Evolutionary conservation across 2,113 vertebrate species (phyloP).

Genomic region (Pimephales promelas): DNA sequence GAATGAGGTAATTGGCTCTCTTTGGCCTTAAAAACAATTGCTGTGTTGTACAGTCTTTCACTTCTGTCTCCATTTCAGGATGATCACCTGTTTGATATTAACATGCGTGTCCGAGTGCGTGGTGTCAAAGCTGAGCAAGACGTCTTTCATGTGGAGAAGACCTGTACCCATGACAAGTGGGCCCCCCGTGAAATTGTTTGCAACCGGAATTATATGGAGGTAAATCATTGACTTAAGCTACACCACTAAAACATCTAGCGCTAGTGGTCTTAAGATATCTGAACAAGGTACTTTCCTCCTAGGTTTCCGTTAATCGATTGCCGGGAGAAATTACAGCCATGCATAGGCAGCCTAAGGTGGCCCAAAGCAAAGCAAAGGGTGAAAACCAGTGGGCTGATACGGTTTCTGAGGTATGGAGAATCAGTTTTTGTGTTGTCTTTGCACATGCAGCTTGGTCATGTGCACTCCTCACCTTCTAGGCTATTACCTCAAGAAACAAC

Average conservation of each 20-base stretch:
- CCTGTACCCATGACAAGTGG: constrained; percentile 68
- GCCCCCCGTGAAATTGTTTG: constrained; percentile 74
- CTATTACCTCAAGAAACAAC: constrained; percentile 28
- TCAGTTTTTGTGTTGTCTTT: background rate
- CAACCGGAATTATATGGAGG: constrained; percentile 78
- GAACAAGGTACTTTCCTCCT: background rate
- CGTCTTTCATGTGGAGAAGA: constrained; percentile 61
- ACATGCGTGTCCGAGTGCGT: constrained; percentile 65
- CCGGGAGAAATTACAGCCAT: constrained; percentile 60
- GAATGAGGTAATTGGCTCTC: constrained; percentile 61
- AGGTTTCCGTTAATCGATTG: constrained; percentile 78
- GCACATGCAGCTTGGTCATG: background rate
- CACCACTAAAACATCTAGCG: background rate
- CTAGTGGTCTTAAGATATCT: background rate
- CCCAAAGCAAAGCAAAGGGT: rapidly evolving
- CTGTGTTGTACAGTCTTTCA: background rate
- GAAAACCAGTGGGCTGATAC: constrained; percentile 20
- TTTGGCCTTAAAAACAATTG: background rate
- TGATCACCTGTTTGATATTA: constrained; percentile 58
- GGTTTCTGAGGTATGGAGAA: background rate
- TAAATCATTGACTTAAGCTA: constrained; percentile 31
- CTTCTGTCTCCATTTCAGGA: constrained; percentile 46
- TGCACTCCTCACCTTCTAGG: background rate
- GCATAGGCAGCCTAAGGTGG: background rate
- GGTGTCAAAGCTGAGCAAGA: constrained; percentile 37